Conservation (phyloP, 2,888 invertebrate genomes). For the Ametastegia equiseti region DNA sequence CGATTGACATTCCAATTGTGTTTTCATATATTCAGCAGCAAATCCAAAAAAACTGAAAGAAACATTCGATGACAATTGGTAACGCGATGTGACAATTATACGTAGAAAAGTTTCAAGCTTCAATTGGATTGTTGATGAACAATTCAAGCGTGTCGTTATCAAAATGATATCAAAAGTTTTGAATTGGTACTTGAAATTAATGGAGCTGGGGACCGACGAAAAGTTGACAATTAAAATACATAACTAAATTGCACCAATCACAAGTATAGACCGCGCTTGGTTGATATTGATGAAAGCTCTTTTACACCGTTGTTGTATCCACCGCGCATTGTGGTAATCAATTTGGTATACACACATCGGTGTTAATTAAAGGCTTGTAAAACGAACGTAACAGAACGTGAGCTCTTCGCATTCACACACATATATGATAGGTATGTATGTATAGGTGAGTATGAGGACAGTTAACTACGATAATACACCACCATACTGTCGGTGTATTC, state of each 20-base stretch:
- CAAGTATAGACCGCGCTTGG: no score
- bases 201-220: neutral
- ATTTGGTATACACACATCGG: neutral
- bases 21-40: no score
- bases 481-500: neutral
- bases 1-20: no score
- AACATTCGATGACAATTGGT: no score
- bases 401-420: no score
- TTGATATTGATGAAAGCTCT: neutral
- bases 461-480: neutral
- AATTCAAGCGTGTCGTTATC: no score
- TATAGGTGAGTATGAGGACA: neutral
- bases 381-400: neutral
- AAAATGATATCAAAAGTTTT: no score
- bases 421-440: neutral
- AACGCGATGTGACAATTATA: no score
- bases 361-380: constrained; percentile 24
- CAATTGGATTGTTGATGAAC: no score
- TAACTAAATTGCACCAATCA: neutral
- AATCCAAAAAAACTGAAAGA: no score
- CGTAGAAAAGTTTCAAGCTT: no score
- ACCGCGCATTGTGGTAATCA: neutral
- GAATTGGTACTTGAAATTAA: no score
- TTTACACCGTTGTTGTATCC: neutral
- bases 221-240: constrained; percentile 6